A percentile compares a stretch with the other conserved stretches of the same genome.
These are phyloP conservation scores for Erythrolamprus reginae DNA, from an alignment of 2,113 vertebrate genomes.

Conservation along the genomic window DNA sequence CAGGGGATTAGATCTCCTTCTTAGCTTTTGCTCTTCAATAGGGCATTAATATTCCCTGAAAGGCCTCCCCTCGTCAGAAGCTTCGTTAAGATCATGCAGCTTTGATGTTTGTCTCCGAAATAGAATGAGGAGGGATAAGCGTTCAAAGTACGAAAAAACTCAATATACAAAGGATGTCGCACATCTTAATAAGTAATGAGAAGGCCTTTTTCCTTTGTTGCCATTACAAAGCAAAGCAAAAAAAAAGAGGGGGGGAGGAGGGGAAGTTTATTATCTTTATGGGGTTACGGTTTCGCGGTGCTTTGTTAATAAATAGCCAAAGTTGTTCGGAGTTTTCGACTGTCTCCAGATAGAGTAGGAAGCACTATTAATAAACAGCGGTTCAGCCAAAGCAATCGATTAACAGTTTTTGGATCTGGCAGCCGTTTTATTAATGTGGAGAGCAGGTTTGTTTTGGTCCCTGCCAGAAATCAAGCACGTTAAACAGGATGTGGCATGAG, in stretches of 20 bases:
- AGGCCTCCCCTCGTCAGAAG: constrained; percentile 42
- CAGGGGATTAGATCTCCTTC: constrained; percentile 31
- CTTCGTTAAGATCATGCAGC: constrained; percentile 29
- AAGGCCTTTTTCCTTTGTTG: constrained; percentile 49
- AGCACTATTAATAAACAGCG: constrained; percentile 48
- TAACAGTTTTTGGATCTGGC: constrained; percentile 44
- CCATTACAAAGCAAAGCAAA: constrained; percentile 41
- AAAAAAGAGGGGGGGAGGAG: neutral
- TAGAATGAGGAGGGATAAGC: constrained; percentile 28
- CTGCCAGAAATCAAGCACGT: neutral
- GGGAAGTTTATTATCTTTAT: constrained; percentile 51
- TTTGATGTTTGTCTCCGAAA: constrained; percentile 49
- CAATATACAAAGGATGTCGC: constrained; percentile 45
- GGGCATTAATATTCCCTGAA: constrained; percentile 44
- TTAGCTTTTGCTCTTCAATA: constrained; percentile 34
- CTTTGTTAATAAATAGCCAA: constrained; percentile 53
- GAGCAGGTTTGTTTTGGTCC: neutral
- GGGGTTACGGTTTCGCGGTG: constrained; percentile 27
- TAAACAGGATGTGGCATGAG: neutral
- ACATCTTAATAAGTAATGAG: constrained; percentile 45
- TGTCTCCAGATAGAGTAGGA: constrained; percentile 53
- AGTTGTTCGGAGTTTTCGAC: constrained; percentile 49
- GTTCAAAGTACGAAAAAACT: constrained; percentile 50
- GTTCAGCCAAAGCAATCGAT: constrained; percentile 23
- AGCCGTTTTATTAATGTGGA: constrained; percentile 43